Percentiles rank a stretch among this genome's conserved stretches.
These are phyloP conservation scores for Camptogramma bilineatum DNA, from an alignment of 2,888 invertebrate genomes.

Conservation along the genomic window DNA sequence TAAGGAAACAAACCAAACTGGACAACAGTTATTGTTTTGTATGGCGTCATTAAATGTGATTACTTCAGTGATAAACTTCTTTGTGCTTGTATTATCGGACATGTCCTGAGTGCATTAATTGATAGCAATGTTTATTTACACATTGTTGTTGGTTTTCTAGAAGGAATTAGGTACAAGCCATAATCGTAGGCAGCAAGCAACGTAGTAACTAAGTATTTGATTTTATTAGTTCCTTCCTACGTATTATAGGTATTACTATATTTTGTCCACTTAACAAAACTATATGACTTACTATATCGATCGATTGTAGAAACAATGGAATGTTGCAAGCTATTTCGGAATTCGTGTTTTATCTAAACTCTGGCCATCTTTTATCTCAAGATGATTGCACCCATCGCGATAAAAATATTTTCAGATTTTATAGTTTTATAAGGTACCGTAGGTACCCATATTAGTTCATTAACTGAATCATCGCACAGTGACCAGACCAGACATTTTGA, in stretches of 20 bases:
- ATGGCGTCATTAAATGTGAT: constrained; percentile 38
- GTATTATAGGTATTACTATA: too few species aligned
- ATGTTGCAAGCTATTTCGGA: constrained; percentile 20
- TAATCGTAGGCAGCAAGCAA: too few species aligned
- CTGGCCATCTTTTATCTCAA: constrained; percentile 23
- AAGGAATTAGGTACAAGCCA: not conserved
- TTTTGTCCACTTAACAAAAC: too few species aligned
- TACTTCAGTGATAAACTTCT: constrained; percentile 41
- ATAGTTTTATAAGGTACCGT: not conserved
- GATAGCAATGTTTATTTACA: constrained; percentile 37
- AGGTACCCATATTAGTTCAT: not conserved
- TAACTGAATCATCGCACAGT: not conserved
- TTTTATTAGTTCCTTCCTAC: too few species aligned
- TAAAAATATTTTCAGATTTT: not conserved
- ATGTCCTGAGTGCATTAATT: constrained; percentile 35
- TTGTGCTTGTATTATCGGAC: constrained; percentile 43
- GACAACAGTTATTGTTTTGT: constrained; percentile 32
- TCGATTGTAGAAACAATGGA: constrained; percentile 6
- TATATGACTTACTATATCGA: not conserved
- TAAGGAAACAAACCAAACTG: constrained; percentile 33
- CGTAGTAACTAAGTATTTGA: too few species aligned
- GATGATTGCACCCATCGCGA: not conserved
- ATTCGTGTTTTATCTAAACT: constrained; percentile 40
- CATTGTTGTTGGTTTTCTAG: constrained; percentile 25
- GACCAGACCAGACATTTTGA: not conserved